These are phyloP conservation scores for Ornithoptera priamus DNA, from an alignment of 2,888 invertebrate species.

Conservation along the genomic window DNA sequence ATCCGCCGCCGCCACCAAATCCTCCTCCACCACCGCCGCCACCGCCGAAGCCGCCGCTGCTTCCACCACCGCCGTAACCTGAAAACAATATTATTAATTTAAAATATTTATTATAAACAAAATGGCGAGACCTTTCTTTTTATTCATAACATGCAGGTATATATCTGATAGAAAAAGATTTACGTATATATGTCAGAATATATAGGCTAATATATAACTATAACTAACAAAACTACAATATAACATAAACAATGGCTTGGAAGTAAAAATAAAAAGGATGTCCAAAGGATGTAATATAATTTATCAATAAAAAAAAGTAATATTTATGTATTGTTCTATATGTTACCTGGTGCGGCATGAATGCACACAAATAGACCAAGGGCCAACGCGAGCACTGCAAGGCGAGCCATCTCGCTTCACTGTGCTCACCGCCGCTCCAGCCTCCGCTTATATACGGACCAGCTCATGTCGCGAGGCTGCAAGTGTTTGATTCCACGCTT, in stretches of 20 bases:
- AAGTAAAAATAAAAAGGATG: no score
- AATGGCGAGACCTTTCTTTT: no score
- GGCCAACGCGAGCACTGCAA: conserved; percentile 55
- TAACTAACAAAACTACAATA: background rate
- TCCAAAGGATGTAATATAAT: no score
- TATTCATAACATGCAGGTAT: no score
- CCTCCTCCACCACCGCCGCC: conserved; percentile 43
- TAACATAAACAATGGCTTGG: no score
- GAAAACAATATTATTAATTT: background rate
- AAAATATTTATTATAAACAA: no score
- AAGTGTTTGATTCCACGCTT: conserved; percentile 58
- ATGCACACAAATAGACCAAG: conserved; percentile 59
- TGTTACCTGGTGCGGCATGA: conserved; percentile 62
- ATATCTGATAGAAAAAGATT: no score
- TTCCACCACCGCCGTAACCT: conserved; percentile 48
- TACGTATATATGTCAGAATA: no score
- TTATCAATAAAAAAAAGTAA: no score
- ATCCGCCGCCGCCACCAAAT: conserved; percentile 32
- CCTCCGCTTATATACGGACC: conserved; percentile 53
- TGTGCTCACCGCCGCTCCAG: conserved; percentile 37
- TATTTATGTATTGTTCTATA: background rate
- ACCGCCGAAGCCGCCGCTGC: conserved; percentile 36
- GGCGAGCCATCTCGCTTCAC: conserved; percentile 58
- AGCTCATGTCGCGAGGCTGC: conserved; percentile 56
- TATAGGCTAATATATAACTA: no score